Percentiles rank a stretch among this genome's conserved stretches.
Conservation (phyloP, 1,140 invertebrate species). For the Drosophila orena region DNA sequence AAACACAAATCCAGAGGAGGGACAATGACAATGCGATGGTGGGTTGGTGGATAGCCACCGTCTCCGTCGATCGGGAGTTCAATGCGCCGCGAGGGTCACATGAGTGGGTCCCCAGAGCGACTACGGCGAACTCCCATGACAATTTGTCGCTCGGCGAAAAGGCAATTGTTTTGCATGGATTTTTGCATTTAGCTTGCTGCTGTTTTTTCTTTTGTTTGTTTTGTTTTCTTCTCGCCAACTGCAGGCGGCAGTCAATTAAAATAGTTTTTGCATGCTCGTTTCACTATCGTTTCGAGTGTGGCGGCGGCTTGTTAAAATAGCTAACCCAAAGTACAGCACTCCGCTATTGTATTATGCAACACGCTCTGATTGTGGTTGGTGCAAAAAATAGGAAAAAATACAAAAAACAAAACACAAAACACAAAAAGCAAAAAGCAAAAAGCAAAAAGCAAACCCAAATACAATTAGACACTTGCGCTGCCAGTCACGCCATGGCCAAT, state of each 20-base stretch:
- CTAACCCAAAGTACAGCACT: conserved; percentile 51
- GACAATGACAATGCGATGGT: conserved; percentile 44
- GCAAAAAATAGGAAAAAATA: conserved; percentile 12
- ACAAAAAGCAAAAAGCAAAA: conserved; percentile 15
- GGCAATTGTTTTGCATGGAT: conserved; percentile 75
- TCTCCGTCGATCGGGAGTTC: conserved; percentile 59
- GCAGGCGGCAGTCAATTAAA: conserved; percentile 71
- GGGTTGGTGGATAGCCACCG: conserved; percentile 5
- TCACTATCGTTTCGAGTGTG: conserved; percentile 72
- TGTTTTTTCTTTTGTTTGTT: conserved; percentile 21
- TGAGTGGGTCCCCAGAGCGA: conserved; percentile 22
- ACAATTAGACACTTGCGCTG: conserved; percentile 80
- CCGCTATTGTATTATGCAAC: conserved; percentile 77
- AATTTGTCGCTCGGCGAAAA: conserved; percentile 78
- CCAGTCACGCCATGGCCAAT: conserved; percentile 60
- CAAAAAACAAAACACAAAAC: background rate
- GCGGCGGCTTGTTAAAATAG: conserved; percentile 75
- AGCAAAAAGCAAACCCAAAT: conserved; percentile 46
- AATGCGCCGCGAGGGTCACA: conserved; percentile 78
- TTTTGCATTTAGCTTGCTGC: conserved; percentile 48
- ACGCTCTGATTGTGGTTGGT: conserved; percentile 78
- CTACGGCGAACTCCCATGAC: conserved; percentile 71
- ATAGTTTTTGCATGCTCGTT: conserved; percentile 78
- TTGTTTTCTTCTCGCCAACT: conserved; percentile 21
- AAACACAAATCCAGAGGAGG: background rate